phyloP scores from a whole-genome alignment of 2,888 invertebrate species.

The Scaptomyza caliginosa region DNA sequence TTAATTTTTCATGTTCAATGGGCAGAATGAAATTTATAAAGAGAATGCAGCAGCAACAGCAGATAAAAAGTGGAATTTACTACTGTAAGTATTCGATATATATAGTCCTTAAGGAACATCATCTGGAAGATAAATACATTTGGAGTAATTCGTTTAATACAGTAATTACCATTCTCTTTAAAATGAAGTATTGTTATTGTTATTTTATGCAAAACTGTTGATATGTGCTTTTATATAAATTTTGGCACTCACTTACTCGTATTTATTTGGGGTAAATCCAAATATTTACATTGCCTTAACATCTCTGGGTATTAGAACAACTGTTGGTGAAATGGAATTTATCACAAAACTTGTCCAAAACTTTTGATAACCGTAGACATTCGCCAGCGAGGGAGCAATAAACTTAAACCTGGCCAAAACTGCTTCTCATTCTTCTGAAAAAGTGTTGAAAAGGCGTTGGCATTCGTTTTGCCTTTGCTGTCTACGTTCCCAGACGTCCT shows the following conservation, averaged over 20 bases:
- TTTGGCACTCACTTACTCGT: slow-evolving; percentile 6
- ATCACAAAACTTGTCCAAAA: slow-evolving; percentile 28
- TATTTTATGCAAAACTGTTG: not conserved
- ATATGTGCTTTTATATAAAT: not conserved
- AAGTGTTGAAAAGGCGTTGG: not conserved
- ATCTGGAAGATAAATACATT: too few relatives aligned
- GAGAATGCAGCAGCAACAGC: not conserved
- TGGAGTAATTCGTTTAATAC: too few relatives aligned
- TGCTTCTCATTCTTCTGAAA: not conserved
- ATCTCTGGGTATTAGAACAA: not conserved
- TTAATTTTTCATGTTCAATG: slow-evolving; percentile 21
- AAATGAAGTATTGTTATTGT: not conserved
- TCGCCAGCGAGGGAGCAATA: slow-evolving; percentile 2
- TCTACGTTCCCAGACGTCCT: slow-evolving; percentile 59
- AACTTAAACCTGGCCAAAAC: not conserved
- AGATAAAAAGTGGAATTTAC: not conserved
- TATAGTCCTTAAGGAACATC: too few relatives aligned
- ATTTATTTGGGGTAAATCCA: not conserved
- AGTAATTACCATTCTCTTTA: too few relatives aligned
- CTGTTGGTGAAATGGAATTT: slow-evolving; percentile 32
- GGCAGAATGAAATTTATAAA: not conserved
- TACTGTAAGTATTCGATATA: not conserved
- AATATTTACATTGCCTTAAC: slow-evolving; percentile 5
- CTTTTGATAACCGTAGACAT: slow-evolving; percentile 9
- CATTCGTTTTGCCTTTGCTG: slow-evolving; percentile 14